A percentile compares a stretch with the other conserved stretches of the same genome.
These are phyloP conservation scores for Spisula subtruncata DNA, from an alignment of 2,888 invertebrate genomes.

Conservation along the genomic window DNA sequence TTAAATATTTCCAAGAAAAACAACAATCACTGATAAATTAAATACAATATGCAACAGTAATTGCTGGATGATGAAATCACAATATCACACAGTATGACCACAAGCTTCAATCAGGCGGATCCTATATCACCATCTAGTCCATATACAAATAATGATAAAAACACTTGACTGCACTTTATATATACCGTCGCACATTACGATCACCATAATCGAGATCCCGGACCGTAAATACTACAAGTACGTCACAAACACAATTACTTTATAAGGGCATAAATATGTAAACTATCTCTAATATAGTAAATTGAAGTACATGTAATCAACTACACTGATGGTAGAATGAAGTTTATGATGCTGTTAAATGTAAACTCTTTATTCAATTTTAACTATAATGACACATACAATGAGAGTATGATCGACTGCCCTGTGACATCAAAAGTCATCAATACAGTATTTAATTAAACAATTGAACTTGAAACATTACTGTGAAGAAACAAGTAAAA, in stretches of 20 bases:
- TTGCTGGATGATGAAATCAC: not conserved
- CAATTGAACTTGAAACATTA: too few relatives aligned
- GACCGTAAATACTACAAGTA: not conserved
- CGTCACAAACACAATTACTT: conserved; percentile 17
- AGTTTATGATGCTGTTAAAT: not conserved
- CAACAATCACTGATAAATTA: not conserved
- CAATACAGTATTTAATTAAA: too few relatives aligned
- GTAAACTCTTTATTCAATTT: not conserved
- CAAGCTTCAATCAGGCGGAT: too few relatives aligned
- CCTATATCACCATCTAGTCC: too few relatives aligned
- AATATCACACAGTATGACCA: not conserved
- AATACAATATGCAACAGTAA: not conserved
- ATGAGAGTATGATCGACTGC: not conserved
- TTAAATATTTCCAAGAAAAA: too few relatives aligned
- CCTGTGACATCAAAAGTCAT: not conserved
- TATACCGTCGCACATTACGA: not conserved
- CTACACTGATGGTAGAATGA: not conserved
- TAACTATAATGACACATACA: not conserved
- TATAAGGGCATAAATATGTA: conserved; percentile 9
- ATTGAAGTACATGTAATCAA: not conserved
- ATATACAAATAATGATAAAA: not conserved
- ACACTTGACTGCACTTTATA: not conserved
- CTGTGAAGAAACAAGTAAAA: too few relatives aligned
- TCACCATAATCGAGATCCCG: not conserved
- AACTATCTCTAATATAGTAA: not conserved